A percentile compares a stretch with the other conserved stretches of the same genome.
These are phyloP conservation scores for Lepidurus arcticus DNA, from an alignment of 1,140 invertebrate genomes.

Conservation along the genomic window DNA sequence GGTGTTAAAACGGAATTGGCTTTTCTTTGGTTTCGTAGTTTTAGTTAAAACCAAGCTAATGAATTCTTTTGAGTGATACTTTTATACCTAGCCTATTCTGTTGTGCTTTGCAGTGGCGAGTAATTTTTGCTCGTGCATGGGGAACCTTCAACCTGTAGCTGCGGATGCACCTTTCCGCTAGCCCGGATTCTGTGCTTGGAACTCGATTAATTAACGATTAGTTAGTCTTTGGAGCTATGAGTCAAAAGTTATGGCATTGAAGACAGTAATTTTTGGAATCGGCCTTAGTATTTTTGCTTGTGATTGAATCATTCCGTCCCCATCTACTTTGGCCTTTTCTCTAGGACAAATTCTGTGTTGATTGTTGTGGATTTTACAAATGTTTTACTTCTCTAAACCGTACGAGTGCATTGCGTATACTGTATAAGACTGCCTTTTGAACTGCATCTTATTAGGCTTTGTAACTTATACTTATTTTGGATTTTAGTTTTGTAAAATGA, in stretches of 20 bases:
- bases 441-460: neutral
- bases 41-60: neutral
- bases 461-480: neutral
- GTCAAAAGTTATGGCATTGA: conserved; percentile 17
- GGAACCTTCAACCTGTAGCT: conserved; percentile 2
- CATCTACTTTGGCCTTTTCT: neutral
- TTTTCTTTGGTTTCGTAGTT: too few relatives aligned
- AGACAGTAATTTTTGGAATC: neutral
- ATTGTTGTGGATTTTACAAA: neutral
- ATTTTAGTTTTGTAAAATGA: neutral
- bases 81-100: conserved; percentile 11
- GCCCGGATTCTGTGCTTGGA: neutral
- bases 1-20: too few relatives aligned
- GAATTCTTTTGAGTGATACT: neutral
- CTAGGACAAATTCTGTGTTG: neutral
- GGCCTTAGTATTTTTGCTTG: conserved; percentile 8
- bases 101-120: conserved; percentile 14
- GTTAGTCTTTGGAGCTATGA: neutral
- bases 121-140: conserved; percentile 1
- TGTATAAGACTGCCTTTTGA: neutral
- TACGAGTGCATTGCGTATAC: neutral
- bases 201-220: neutral
- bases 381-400: neutral
- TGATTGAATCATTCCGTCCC: conserved; percentile 21
- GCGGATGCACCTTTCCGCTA: conserved; percentile 7